Evolutionary conservation across 2,797 vertebrate species (phyloP).

Genomic region (Orestias chungarensis): DNA sequence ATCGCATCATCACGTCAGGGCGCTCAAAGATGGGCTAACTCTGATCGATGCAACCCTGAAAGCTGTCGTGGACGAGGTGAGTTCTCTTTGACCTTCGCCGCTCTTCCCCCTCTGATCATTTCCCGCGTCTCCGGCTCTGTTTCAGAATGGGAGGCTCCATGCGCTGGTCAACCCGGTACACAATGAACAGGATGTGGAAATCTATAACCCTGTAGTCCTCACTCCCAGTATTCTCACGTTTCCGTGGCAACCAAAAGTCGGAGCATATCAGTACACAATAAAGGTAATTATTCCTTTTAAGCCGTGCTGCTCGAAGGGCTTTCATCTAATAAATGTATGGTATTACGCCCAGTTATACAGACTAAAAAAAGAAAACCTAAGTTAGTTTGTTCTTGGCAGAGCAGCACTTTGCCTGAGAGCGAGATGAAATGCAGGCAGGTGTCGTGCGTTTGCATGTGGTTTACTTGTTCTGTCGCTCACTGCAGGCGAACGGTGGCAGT

Average conservation of each 20-base stretch:
- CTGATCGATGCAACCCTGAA: constrained; percentile 84
- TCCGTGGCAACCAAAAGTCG: constrained; percentile 94
- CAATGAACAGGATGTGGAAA: constrained; percentile 95
- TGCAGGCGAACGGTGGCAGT: constrained; percentile 91
- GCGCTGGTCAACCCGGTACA: constrained; percentile 82
- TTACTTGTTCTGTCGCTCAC: constrained; percentile 10
- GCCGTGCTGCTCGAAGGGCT: neutral
- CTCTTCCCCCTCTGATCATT: constrained; percentile 12
- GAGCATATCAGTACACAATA: constrained; percentile 91
- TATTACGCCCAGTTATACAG: neutral
- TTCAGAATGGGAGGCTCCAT: constrained; percentile 84
- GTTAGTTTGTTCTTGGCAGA: neutral
- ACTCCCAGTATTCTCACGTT: constrained; percentile 90
- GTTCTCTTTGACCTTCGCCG: constrained; percentile 19
- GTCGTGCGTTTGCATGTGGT: neutral
- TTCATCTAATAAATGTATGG: neutral
- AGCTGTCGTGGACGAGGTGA: constrained; percentile 88
- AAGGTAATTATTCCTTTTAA: constrained; percentile 77
- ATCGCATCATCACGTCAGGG: constrained; percentile 86
- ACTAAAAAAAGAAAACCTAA: neutral
- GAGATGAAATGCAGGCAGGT: neutral
- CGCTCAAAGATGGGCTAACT: constrained; percentile 84
- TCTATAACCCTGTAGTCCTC: constrained; percentile 90
- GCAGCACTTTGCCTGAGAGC: neutral
- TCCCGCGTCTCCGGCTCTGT: constrained; percentile 46